A percentile compares a stretch with the other conserved stretches of the same genome.
Evolutionary conservation across 2,113 vertebrate genomes (phyloP).

Genomic region (Scomber scombrus): DNA sequence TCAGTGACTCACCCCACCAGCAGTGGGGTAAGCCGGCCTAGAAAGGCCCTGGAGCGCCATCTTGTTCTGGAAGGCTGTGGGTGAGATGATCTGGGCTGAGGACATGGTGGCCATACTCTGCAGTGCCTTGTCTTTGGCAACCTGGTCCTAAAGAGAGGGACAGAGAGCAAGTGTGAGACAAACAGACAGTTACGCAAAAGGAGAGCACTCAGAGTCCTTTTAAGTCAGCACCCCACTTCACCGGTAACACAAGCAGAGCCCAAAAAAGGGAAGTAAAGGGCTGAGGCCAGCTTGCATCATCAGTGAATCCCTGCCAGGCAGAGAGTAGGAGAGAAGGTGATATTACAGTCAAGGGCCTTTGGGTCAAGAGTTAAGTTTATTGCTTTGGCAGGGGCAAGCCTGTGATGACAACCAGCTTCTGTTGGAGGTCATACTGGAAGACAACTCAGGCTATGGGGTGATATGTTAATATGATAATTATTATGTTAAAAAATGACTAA

Average conservation of each 20-base stretch:
- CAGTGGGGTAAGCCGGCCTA: constrained; percentile 88
- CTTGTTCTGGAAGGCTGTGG: constrained; percentile 94
- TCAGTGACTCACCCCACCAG: constrained; percentile 90
- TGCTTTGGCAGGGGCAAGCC: constrained; percentile 74
- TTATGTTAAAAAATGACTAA: constrained; percentile 7
- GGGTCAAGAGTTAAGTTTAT: constrained; percentile 83
- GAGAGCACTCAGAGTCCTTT: constrained; percentile 50
- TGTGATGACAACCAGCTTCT: constrained; percentile 80
- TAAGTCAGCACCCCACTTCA: constrained; percentile 45
- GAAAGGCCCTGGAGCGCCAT: constrained; percentile 90
- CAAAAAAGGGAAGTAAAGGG: constrained; percentile 69
- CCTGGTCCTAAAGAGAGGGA: constrained; percentile 89
- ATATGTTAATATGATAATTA: constrained; percentile 43
- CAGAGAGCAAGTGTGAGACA: constrained; percentile 51
- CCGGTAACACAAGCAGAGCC: constrained; percentile 52
- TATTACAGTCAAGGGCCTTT: constrained; percentile 78
- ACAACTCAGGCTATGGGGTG: constrained; percentile 36
- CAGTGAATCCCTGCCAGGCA: constrained; percentile 57
- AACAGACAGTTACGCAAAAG: constrained; percentile 50
- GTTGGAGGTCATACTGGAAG: constrained; percentile 77
- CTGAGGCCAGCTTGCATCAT: constrained; percentile 71
- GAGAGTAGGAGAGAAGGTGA: constrained; percentile 65
- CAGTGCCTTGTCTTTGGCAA: constrained; percentile 97
- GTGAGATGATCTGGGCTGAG: constrained; percentile 96
- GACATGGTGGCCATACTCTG: constrained; percentile 98